These are phyloP conservation scores for Battus philenor DNA, from an alignment of 1,140 invertebrate species.

Conservation along the genomic window DNA sequence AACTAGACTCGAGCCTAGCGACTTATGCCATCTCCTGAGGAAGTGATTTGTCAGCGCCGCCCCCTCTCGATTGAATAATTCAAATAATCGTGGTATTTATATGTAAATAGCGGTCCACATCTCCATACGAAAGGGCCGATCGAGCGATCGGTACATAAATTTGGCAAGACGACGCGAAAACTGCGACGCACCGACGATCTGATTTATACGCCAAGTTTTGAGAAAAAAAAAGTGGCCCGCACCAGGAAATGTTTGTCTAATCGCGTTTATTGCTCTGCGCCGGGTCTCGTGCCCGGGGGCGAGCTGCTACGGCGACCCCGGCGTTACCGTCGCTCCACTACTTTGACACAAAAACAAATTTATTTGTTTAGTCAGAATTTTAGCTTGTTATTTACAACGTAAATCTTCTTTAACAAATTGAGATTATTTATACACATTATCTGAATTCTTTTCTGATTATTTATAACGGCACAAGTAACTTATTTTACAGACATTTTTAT, in stretches of 20 bases:
- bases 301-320: constrained; percentile 21
- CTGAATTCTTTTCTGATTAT: too few relatives aligned
- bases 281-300: constrained; percentile 51
- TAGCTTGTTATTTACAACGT: constrained; percentile 7
- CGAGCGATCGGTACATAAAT: constrained; percentile 74
- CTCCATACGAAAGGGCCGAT: constrained; percentile 75
- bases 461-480: too few relatives aligned
- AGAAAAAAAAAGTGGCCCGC: constrained; percentile 71
- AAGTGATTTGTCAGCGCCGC: constrained; percentile 75
- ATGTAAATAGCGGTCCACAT: constrained; percentile 73
- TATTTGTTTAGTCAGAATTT: constrained; percentile 23
- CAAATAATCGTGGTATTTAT: constrained; percentile 76
- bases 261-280: constrained; percentile 62
- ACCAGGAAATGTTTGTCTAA: constrained; percentile 74
- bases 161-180: constrained; percentile 72
- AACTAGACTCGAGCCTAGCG: constrained; percentile 54
- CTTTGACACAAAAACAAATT: constrained; percentile 30
- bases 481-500: too few relatives aligned
- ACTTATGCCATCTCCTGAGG: constrained; percentile 70
- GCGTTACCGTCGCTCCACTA: constrained; percentile 22
- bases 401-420: constrained; percentile 1
- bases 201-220: constrained; percentile 73
- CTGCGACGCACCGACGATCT: constrained; percentile 69
- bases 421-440: too few relatives aligned
- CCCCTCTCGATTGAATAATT: constrained; percentile 76